These are phyloP conservation scores for Drosophila multiciliata DNA, from an alignment of 2,888 invertebrate genomes.

Conservation along the genomic window DNA sequence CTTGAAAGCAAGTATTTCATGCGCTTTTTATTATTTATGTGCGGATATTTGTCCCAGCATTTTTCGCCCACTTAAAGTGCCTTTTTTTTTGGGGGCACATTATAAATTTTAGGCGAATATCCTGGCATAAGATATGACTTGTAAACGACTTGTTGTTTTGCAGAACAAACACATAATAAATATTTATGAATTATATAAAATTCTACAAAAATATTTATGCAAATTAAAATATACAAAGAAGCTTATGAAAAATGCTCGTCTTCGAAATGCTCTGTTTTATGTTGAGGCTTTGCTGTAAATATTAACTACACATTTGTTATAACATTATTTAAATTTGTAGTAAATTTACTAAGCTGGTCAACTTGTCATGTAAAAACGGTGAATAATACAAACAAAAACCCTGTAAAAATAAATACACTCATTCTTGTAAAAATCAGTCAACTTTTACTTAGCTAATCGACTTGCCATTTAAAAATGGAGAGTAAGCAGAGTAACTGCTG, in stretches of 20 bases:
- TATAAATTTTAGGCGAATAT: neutral
- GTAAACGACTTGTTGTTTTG: constrained; percentile 4
- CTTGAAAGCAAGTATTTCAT: neutral
- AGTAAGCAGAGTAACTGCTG: neutral
- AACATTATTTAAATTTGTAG: neutral
- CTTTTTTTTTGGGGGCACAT: neutral
- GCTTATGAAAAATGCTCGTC: neutral
- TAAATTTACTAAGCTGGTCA: neutral
- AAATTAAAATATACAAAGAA: constrained; percentile 1
- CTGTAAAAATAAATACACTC: neutral
- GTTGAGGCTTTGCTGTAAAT: neutral
- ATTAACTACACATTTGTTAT: neutral
- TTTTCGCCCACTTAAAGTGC: neutral
- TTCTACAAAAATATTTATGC: neutral
- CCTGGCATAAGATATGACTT: neutral
- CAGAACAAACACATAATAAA: constrained; percentile 4
- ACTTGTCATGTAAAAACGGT: neutral
- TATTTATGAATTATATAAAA: constrained; percentile 20
- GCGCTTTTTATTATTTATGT: constrained; percentile 10
- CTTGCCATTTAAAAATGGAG: neutral
- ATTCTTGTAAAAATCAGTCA: neutral
- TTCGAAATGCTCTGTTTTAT: neutral
- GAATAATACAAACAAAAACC: neutral
- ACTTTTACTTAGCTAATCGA: neutral
- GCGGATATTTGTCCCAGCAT: neutral